Base-by-base conservation (phyloP, 1,140 invertebrate genomes). In the Thaumatotibia leucotreta region DNA sequence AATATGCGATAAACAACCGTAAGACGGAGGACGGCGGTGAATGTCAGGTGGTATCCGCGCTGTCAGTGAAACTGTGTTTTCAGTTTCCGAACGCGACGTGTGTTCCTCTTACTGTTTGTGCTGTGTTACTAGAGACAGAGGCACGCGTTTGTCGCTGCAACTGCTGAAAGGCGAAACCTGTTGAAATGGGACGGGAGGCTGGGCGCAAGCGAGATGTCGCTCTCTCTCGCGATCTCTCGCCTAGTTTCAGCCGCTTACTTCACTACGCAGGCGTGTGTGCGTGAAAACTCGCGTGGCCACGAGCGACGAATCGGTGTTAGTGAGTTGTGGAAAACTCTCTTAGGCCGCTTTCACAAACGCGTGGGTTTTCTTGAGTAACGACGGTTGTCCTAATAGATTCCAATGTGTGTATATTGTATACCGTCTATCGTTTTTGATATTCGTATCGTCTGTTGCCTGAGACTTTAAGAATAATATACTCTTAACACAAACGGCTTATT, bases 111-210 rank as follows among this genome's bases (percentile, higher is more conserved):
- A 79, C 84, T 84, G 84, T 88, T 88, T 88, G 85, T 86, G 83
- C 86, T 81, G 82, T 73, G 85, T 84, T 86, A 90, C 86, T 88
- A 88, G 74, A 81, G 83, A 79, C 86, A 89, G 86, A 81, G 83
- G 80, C 86, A 89, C 88, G 83, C 84, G 81, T 83, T 84, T 79
- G 67, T 68, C 78, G 80, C 79, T 87, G 85, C 84, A 82, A 86
- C 79, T 79, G 75, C 84, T 88, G 86, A 90, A 90, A 90, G 79
- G 83, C 85, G 86, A 89, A 90, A 90, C 88, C 88, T 90, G 88
- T 90, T 90, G 88, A 90, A 90, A 88, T 89, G 76, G 85, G 82
- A 87, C 80, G 72, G 83, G 71, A 69, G 74, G 74, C 78, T 76
- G 80, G 61, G 86, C 63, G 78, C 71, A 81, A 90, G 74, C 54